Conservation (phyloP, 2,797 vertebrate species). For the Rhinichthys osculus region DNA sequence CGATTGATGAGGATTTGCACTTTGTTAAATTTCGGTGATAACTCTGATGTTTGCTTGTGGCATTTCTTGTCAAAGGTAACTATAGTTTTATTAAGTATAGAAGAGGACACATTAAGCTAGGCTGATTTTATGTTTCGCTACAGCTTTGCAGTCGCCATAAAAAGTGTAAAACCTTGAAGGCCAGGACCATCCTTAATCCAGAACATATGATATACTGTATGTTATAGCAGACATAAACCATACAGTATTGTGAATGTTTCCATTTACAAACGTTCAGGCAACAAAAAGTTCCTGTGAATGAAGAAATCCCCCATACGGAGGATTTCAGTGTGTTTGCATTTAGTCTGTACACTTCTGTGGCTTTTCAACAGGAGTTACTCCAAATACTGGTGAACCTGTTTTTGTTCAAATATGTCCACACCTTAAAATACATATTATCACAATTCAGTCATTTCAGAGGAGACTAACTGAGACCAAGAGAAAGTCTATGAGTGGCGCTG, state of each 20-base stretch:
- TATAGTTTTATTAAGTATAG: no score
- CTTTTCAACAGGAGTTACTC: not conserved
- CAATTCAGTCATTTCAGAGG: not conserved
- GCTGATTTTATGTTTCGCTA: no score
- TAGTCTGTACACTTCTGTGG: not conserved
- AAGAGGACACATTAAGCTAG: no score
- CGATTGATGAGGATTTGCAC: no score
- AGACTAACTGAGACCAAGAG: not conserved
- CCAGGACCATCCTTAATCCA: no score
- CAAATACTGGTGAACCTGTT: not conserved
- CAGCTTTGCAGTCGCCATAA: no score
- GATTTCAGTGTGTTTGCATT: not conserved
- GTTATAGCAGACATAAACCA: not conserved
- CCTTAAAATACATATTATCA: not conserved
- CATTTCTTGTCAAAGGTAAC: no score
- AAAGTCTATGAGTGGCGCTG: not conserved
- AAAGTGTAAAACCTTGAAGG: no score
- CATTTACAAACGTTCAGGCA: not conserved
- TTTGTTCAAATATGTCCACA: slow-evolving; percentile 8
- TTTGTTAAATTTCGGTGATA: no score
- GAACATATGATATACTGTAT: no score
- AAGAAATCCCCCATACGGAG: not conserved
- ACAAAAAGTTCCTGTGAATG: not conserved
- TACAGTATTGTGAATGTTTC: not conserved
- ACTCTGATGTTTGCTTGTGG: no score